phyloP scores from a whole-genome alignment of 2,113 vertebrate genomes.

The Hippocampus barbouri region DNA sequence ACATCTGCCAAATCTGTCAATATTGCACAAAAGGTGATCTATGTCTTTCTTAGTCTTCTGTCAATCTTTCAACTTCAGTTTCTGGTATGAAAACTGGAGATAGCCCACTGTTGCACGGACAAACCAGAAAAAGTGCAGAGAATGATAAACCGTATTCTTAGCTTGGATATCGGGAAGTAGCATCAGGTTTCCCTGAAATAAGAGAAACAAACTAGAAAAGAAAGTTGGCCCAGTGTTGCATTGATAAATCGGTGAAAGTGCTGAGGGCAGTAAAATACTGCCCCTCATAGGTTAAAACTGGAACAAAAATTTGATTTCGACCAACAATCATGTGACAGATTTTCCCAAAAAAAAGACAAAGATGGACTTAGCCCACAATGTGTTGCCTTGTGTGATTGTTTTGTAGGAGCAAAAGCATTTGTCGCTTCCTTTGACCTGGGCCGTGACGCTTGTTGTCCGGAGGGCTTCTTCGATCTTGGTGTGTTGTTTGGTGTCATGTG shows the following conservation, averaged over 20 bases:
- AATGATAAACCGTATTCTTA: no score
- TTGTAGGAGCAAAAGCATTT: not conserved
- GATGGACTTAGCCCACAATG: no score
- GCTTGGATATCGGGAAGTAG: no score
- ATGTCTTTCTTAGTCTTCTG: not conserved
- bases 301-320: no score
- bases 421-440: constrained; percentile 13
- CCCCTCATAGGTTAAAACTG: not conserved
- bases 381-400: constrained; percentile 27
- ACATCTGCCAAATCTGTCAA: not conserved
- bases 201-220: not conserved
- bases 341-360: no score
- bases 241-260: no score
- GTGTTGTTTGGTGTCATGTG: not conserved
- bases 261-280: not conserved
- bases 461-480: constrained; percentile 58
- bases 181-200: no score
- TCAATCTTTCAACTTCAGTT: not conserved
- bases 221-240: not conserved
- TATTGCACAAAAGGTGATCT: not conserved
- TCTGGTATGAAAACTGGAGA: not conserved
- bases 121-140: no score
- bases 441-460: constrained; percentile 50
- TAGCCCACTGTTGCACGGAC: not conserved
- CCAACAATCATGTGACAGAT: no score